Conservation (phyloP, 64 coral and sea anemone species). For the Montipora cactus region DNA sequence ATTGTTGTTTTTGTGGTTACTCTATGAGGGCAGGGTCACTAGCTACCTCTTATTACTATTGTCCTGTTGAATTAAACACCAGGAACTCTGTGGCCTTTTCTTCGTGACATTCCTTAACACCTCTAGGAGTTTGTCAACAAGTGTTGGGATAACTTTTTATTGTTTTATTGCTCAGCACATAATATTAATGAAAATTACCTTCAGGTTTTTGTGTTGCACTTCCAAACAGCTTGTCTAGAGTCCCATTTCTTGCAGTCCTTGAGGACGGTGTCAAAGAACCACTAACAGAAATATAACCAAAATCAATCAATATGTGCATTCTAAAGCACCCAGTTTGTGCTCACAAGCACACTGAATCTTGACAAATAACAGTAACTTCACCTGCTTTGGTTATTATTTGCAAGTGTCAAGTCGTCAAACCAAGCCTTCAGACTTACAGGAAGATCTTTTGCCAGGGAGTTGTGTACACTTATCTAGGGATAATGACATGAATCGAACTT, state of each 20-base stretch:
- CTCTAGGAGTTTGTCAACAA: no score
- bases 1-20: no score
- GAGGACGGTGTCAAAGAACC: neutral
- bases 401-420: neutral
- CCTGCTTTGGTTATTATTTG: neutral
- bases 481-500: no score
- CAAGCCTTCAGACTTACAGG: constrained; percentile 11
- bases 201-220: neutral
- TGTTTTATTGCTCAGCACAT: neutral
- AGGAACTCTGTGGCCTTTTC: no score
- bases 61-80: no score
- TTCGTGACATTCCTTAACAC: no score
- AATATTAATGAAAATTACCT: neutral
- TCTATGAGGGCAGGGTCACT: no score
- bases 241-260: neutral
- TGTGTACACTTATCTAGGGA: neutral
- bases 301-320: neutral
- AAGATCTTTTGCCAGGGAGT: constrained; percentile 22
- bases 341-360: no score
- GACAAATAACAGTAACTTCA: neutral
- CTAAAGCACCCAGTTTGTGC: neutral
- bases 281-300: neutral
- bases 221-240: constrained; percentile 33
- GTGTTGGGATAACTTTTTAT: no score
- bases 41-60: no score